Base-by-base conservation (phyloP, 1,140 invertebrate genomes). In the Drosophila orena region DNA sequence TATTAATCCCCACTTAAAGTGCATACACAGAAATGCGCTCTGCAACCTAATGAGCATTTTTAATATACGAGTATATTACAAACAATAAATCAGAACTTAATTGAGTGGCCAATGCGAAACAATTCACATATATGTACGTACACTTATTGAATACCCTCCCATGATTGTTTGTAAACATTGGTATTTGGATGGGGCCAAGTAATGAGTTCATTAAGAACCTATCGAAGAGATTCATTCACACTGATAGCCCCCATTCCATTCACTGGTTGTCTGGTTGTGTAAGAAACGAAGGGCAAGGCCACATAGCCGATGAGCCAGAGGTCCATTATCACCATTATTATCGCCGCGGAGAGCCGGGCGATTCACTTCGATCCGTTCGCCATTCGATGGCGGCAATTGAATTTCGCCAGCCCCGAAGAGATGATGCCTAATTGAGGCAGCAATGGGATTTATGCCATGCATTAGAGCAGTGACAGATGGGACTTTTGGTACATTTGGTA, bases 391-490 rank as follows among this genome's bases (percentile, higher is more conserved):
- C n/a, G 20, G 61, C 30, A 60, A 64, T 64, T 64, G 37, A 59
- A 59, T 58, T 62, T 64, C 30, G 27, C 14, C 27, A 34, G 53
- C 3, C 14, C 38, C 10, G 34, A 22, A 22, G 52, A 49, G 34
- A 68, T 52, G 60, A 68, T 68, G 66, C 57, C 57, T 64, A 70
- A 70, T 70, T 70, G 17, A 49, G 35, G 14, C 55, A 57, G 43
- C 50, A 56, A 56, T 56, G 42, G 37, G 64, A 70, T 70, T 70
- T 70, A 57, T 70, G 42, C 43, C 66, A 71, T 56, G 68, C 68
- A 57, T 70, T 70, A 70, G 52, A 37, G 10, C 68, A 71, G 68
- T 70, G 68, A 70, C 65, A 70, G 68, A 42, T 70, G 70, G 20
- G 64, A 35, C 17, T 17, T 17, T 17, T 17, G n/a, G n/a, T n/a